Evolutionary conservation across 2,888 invertebrate species (phyloP), one percentile per base, ranked within the genome.

Genomic region (Teleiodes luculella): DNA sequence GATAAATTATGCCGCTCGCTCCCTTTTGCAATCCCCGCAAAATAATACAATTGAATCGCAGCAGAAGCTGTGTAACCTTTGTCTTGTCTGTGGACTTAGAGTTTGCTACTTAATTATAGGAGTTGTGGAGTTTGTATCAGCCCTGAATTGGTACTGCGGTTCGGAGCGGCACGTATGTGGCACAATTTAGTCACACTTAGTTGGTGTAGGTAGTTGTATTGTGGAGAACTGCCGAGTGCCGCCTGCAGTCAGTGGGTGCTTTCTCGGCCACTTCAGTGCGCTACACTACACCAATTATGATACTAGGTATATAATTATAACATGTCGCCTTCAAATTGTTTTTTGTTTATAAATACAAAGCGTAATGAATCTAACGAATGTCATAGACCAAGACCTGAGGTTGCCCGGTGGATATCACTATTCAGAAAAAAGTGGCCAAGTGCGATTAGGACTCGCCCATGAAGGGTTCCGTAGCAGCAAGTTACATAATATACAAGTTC

Each of bases 11-110:
- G 75, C 78, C 78, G 74, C 77, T 68, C 75, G 72, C 78, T 79
- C 80, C 82, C 80, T 78, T 79, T 83, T 78, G 82, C 80, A 78
- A 75, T 77, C 79, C 76, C 76, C 72, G 80, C 81, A 79, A 83
- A 84, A 83, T 85, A 80, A 83, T 83, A 80, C 83, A 80, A 80
- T 84, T 83, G 77, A 83, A 78, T 80, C 74, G 75, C 74, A 67
- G 70, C 76, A 76, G 76, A 74, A 72, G 77, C 74, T 74, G 76
- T 75, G 72, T 76, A 77, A 64, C 61, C 58, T 78, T 78, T 77
- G 75, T 76, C 76, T 76, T 79, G 77, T 74, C 76, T 70, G 72
- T 76, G 74, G 72, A 10, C 30, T 31, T 16, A 28, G 49, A 13
- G 36, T 36, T 36, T 28, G 28, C 46, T 46, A 46, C 31, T 30